phyloP scores from a whole-genome alignment of 2,888 invertebrate species.

The Thalpophila matura region DNA sequence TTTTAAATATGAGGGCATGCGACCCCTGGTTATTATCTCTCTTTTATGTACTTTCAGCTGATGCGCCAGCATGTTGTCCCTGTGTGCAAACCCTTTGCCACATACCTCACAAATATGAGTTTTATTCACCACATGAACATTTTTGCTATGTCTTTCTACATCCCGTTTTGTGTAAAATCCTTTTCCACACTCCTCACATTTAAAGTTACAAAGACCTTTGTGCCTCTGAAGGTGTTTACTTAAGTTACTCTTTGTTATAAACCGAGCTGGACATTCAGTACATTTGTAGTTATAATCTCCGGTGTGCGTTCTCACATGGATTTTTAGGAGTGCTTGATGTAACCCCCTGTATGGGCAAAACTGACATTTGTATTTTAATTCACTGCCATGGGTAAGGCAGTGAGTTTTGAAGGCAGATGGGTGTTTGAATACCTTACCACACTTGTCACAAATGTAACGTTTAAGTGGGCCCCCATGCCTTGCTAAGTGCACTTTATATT shows the following conservation, averaged over 20 bases:
- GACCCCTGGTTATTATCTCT: conserved; percentile 43
- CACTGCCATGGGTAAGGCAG: conserved; percentile 66
- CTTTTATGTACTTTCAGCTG: conserved; percentile 69
- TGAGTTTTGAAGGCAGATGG: conserved; percentile 68
- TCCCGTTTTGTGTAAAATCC: conserved; percentile 58
- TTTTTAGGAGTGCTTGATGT: conserved; percentile 67
- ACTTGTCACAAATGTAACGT: conserved; percentile 70
- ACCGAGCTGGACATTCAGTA: conserved; percentile 67
- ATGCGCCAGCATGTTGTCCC: conserved; percentile 67
- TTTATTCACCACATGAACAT: conserved; percentile 62
- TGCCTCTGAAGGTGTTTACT: conserved; percentile 65
- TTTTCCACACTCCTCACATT: conserved; percentile 62
- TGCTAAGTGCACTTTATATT: conserved; percentile 61
- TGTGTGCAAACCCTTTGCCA: conserved; percentile 67
- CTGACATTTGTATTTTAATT: conserved; percentile 70
- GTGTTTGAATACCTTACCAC: conserved; percentile 68
- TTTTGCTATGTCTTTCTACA: conserved; percentile 63
- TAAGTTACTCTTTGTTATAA: conserved; percentile 73
- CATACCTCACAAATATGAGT: conserved; percentile 69
- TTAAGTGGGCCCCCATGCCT: conserved; percentile 55
- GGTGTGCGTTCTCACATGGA: conserved; percentile 72
- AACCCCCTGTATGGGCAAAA: conserved; percentile 73
- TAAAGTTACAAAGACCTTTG: conserved; percentile 47
- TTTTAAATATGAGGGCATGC: conserved; percentile 65
- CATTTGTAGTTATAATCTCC: conserved; percentile 72